phyloP scores from a whole-genome alignment of 2,797 vertebrate species.

The Alca torda region DNA sequence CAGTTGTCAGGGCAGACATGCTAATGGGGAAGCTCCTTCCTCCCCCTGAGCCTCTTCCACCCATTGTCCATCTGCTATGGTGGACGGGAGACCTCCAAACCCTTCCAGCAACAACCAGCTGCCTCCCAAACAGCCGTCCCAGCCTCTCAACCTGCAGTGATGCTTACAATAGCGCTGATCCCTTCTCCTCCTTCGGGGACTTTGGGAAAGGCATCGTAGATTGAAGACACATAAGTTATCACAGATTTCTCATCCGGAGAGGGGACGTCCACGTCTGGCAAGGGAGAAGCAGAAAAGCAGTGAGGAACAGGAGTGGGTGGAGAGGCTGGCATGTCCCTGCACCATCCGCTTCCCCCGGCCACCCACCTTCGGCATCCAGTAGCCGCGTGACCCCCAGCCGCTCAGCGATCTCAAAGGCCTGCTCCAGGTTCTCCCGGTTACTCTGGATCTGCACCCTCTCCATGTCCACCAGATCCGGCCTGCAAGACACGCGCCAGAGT shows the following conservation, averaged over 20 bases:
- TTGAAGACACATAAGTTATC: slow-evolving; percentile 98
- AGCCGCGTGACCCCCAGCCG: slow-evolving; percentile 92
- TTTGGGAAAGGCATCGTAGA: slow-evolving; percentile 99
- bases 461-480: slow-evolving; percentile 98
- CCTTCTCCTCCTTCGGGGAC: slow-evolving; percentile 97
- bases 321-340: neutral
- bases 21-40: neutral
- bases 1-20: neutral
- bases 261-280: slow-evolving; percentile 93
- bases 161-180: slow-evolving; percentile 87
- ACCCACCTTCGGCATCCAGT: slow-evolving; percentile 94
- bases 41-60: neutral
- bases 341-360: rapidly evolving
- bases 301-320: neutral
- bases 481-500: slow-evolving; percentile 53
- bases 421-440: slow-evolving; percentile 95
- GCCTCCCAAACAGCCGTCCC: rapidly evolving
- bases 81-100: neutral
- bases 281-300: neutral
- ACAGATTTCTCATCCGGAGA: slow-evolving; percentile 98
- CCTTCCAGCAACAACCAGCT: neutral
- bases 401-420: slow-evolving; percentile 97
- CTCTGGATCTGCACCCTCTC: slow-evolving; percentile 90
- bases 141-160: neutral
- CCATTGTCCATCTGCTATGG: neutral